Conservation (phyloP, 2,797 vertebrate species). For the Remorina albescens region DNA sequence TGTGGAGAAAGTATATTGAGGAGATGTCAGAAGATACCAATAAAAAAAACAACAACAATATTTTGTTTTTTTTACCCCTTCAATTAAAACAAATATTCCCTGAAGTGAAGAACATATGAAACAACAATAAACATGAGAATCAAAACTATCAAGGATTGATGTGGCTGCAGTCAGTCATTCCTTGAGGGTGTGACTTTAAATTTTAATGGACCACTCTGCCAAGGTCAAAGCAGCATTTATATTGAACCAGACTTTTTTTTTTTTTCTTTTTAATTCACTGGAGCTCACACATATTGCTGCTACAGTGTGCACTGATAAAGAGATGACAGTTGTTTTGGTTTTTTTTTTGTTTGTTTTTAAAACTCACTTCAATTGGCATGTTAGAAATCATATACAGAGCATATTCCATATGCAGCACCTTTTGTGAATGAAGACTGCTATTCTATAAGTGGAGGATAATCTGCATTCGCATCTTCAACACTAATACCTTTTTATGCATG, state of each 20-base stretch:
- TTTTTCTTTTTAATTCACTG: not conserved
- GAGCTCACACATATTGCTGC: conserved; percentile 6
- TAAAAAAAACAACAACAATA: no score
- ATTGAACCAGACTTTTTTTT: not conserved
- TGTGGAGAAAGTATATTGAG: not conserved
- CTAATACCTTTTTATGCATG: conserved; percentile 5
- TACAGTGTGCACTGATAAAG: not conserved
- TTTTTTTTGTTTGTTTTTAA: no score
- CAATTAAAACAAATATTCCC: not conserved
- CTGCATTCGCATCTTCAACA: conserved; percentile 1
- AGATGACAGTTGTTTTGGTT: not conserved
- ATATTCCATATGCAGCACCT: not conserved
- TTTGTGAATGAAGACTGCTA: conserved; percentile 6
- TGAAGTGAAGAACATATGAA: conserved; percentile 3
- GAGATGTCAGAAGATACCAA: not conserved
- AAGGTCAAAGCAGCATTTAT: conserved; percentile 37
- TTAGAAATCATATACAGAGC: not conserved
- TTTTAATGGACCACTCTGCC: conserved; percentile 24
- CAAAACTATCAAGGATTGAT: conserved; percentile 4
- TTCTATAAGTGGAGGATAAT: not conserved
- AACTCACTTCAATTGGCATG: not conserved
- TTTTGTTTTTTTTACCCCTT: not conserved
- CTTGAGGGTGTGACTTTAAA: not conserved
- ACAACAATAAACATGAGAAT: not conserved
- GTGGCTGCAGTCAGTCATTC: conserved; percentile 21